Conservation (phyloP, 2,888 invertebrate genomes). For the Spatulosminthurus flaviceps region DNA sequence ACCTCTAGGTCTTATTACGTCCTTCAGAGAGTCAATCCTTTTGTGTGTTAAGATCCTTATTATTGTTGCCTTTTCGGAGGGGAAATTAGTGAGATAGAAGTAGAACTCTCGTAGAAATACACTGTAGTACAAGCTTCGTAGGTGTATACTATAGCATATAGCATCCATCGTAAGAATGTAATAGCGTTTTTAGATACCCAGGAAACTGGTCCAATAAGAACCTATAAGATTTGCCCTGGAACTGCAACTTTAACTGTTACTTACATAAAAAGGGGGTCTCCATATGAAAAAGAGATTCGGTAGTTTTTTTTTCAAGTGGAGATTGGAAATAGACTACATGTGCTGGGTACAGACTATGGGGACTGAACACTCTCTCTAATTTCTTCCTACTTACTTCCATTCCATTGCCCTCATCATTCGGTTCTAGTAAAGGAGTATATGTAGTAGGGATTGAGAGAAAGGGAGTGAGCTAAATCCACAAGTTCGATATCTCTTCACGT, state of each 20-base stretch:
- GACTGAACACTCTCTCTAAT: constrained; percentile 21
- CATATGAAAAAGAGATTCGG: background rate
- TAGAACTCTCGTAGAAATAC: background rate
- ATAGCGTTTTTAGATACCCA: too few species aligned
- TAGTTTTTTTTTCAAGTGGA: background rate
- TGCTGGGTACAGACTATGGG: background rate
- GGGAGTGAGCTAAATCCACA: constrained; percentile 20
- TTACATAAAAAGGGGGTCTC: background rate
- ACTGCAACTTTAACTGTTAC: background rate
- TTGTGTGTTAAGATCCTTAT: background rate
- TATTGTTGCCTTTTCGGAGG: background rate
- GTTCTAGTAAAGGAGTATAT: background rate
- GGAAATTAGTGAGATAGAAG: background rate
- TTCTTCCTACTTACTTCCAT: constrained; percentile 36
- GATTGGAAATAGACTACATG: background rate
- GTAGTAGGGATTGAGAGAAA: background rate
- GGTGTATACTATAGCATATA: too few species aligned
- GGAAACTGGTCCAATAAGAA: too few species aligned
- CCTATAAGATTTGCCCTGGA: background rate
- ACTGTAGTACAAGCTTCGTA: too few species aligned
- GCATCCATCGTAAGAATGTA: too few species aligned
- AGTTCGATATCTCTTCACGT: constrained; percentile 27
- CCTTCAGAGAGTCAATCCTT: background rate
- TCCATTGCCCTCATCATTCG: constrained; percentile 31
- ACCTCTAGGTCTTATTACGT: too few species aligned